phyloP scores from a whole-genome alignment of 1,140 invertebrate genomes.

The Camponotus pennsylvanicus region DNA sequence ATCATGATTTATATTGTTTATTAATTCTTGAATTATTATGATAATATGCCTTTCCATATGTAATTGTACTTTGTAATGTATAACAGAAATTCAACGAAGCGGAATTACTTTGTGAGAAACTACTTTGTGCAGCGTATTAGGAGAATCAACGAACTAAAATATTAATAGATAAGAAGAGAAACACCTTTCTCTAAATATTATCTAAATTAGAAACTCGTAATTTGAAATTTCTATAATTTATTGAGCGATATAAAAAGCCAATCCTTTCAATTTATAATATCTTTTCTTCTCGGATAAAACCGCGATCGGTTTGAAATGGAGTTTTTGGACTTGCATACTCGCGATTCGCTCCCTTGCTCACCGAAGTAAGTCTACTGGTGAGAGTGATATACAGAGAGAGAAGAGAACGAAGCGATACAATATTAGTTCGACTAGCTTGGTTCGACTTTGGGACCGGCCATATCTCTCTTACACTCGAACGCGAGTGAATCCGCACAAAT shows the following conservation, averaged over 20 bases:
- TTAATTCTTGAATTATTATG: background rate
- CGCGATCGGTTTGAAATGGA: background rate
- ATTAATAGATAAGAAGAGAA: slow-evolving; percentile 20
- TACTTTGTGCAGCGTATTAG: background rate
- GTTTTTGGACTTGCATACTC: background rate
- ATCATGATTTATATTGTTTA: background rate
- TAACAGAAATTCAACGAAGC: background rate
- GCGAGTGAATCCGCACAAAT: slow-evolving; percentile 76
- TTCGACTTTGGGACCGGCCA: slow-evolving; percentile 41
- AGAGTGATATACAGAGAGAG: background rate
- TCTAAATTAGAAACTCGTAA: background rate
- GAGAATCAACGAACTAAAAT: slow-evolving; percentile 3
- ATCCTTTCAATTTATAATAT: slow-evolving; percentile 5
- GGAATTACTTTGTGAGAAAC: slow-evolving; percentile 21
- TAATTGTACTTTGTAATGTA: slow-evolving; percentile 22
- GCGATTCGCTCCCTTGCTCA: background rate
- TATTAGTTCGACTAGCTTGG: slow-evolving; percentile 17
- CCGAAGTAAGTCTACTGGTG: background rate
- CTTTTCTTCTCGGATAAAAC: slow-evolving; percentile 22
- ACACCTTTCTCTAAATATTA: background rate
- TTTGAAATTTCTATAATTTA: background rate
- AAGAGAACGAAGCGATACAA: slow-evolving; percentile 24
- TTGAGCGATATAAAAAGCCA: background rate
- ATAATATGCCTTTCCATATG: slow-evolving; percentile 6
- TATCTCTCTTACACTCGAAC: slow-evolving; percentile 78